Percentiles rank a stretch among this genome's conserved stretches.
Conservation (phyloP, 2,113 vertebrate species). For the Sitta europaea region DNA sequence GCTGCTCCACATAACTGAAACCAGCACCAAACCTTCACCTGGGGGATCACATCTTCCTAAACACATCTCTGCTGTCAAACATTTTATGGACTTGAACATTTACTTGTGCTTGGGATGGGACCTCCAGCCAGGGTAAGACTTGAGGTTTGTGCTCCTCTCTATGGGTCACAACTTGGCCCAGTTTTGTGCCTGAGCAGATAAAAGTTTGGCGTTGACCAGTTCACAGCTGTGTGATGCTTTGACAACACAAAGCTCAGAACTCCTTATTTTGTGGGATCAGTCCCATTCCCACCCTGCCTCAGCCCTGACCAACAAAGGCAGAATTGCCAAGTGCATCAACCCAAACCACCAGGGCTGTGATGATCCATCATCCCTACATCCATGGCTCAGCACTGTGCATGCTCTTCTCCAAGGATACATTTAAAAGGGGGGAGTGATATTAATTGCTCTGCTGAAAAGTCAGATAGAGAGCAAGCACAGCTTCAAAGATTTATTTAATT, state of each 20-base stretch:
- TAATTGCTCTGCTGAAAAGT: not conserved
- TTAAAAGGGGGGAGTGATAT: not conserved
- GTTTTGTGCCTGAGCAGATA: accelerated
- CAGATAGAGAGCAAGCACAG: not conserved
- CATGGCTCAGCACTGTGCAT: accelerated
- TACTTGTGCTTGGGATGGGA: not conserved
- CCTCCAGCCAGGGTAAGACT: not conserved
- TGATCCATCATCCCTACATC: not conserved
- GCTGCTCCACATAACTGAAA: not conserved
- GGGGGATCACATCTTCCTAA: not conserved
- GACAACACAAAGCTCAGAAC: not conserved
- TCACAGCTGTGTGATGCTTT: not conserved
- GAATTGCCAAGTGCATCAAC: not conserved
- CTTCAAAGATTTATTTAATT: not conserved
- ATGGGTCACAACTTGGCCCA: not conserved
- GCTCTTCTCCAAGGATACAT: not conserved
- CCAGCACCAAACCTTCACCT: not conserved
- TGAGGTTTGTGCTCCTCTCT: not conserved
- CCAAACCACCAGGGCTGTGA: accelerated
- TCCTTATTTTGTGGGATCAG: not conserved
- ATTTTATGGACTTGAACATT: not conserved
- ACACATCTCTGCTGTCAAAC: not conserved
- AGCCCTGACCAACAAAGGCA: not conserved
- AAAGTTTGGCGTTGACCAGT: accelerated
- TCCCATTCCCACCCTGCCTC: not conserved